Percentiles rank a stretch among this genome's conserved stretches.
Conservation (phyloP, 2,797 vertebrate genomes). For the Hypotaenidia philippensis region DNA sequence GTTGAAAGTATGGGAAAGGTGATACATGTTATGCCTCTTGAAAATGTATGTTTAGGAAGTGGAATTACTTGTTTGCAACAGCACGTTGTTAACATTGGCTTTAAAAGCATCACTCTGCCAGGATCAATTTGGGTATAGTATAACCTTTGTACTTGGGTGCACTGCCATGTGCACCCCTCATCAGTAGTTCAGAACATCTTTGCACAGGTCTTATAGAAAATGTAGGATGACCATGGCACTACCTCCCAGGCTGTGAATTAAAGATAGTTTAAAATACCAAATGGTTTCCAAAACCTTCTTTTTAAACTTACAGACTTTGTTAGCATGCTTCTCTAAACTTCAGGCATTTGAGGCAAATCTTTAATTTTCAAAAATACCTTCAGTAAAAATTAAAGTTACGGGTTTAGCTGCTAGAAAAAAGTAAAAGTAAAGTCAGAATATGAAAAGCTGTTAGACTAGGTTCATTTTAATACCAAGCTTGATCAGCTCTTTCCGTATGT, state of each 20-base stretch:
- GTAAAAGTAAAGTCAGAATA: background rate
- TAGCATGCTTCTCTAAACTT: background rate
- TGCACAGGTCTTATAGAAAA: background rate
- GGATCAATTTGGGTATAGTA: background rate
- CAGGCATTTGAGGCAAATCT: background rate
- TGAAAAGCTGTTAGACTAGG: background rate
- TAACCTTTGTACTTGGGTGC: background rate
- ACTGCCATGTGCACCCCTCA: background rate
- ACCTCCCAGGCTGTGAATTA: background rate
- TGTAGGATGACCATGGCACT: background rate
- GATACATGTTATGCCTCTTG: background rate
- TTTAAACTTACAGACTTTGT: background rate
- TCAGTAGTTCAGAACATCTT: background rate
- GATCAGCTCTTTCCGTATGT: background rate
- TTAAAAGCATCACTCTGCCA: background rate
- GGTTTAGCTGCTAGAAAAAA: background rate
- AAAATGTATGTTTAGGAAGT: background rate
- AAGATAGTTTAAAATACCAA: background rate
- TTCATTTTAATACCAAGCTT: background rate
- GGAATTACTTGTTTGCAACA: background rate
- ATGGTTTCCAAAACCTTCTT: background rate
- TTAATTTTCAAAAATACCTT: background rate
- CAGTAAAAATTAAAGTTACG: background rate
- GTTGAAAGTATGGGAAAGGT: background rate
- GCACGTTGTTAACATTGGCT: background rate